Percentiles rank a stretch among this genome's conserved stretches.
Evolutionary conservation across 2,888 invertebrate genomes (phyloP).

Genomic region (Camptogramma bilineatum): DNA sequence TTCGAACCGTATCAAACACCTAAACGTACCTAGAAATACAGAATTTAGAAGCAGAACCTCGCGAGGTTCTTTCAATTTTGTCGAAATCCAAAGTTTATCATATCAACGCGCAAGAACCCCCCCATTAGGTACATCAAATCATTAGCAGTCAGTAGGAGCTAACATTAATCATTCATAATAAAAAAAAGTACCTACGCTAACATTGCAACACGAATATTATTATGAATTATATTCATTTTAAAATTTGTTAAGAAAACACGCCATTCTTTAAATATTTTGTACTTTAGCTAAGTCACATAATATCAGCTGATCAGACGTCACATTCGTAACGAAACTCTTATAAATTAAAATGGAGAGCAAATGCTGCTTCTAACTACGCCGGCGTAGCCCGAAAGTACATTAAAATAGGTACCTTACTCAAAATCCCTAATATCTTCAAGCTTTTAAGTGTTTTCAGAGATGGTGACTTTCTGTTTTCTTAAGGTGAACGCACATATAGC

Average conservation of each 20-base stretch:
- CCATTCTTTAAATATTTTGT: conserved; percentile 36
- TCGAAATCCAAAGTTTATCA: too few relatives aligned
- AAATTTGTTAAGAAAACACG: conserved; percentile 41
- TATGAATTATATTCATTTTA: conserved; percentile 45
- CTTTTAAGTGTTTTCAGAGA: too few relatives aligned
- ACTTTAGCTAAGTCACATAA: conserved; percentile 42
- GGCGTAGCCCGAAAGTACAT: not conserved
- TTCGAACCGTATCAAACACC: too few relatives aligned
- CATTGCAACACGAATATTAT: conserved; percentile 39
- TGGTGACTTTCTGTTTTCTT: too few relatives aligned
- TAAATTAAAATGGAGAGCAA: conserved; percentile 13
- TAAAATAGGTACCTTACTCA: too few relatives aligned
- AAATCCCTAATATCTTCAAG: too few relatives aligned
- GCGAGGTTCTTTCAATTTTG: too few relatives aligned
- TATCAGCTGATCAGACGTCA: conserved; percentile 28
- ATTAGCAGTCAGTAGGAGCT: not conserved
- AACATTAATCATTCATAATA: too few relatives aligned
- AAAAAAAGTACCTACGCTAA: conserved; percentile 39
- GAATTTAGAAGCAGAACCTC: too few relatives aligned
- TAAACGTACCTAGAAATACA: too few relatives aligned
- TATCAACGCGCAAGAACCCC: too few relatives aligned
- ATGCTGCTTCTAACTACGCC: not conserved
- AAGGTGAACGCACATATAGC: too few relatives aligned
- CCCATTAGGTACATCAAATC: not conserved
- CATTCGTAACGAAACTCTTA: conserved; percentile 16